These are phyloP conservation scores for Zaprionus africanus DNA, from an alignment of 1,140 invertebrate species.

Conservation along the genomic window DNA sequence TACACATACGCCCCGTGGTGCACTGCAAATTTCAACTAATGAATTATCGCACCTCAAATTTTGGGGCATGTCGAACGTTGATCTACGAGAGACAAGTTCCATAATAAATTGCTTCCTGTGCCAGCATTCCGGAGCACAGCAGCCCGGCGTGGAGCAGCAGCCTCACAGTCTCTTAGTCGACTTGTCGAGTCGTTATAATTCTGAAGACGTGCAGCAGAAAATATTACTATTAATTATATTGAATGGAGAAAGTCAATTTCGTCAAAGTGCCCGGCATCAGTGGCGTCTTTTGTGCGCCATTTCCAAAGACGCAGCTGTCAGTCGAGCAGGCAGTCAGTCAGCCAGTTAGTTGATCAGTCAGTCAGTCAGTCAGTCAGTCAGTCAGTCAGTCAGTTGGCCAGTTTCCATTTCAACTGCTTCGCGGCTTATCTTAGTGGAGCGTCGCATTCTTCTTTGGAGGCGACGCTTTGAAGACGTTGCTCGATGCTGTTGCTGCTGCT, in stretches of 20 bases:
- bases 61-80: constrained; percentile 22
- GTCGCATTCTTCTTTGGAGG: constrained; percentile 44
- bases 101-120: constrained; percentile 79
- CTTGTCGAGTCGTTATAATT: constrained; percentile 59
- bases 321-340: constrained; percentile 34
- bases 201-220: constrained; percentile 62
- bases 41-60: constrained; percentile 14
- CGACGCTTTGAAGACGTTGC: constrained; percentile 22
- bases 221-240: constrained; percentile 83
- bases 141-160: constrained; percentile 3
- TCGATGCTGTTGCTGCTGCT: constrained; percentile 8
- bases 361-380: constrained; percentile 55
- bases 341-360: not conserved
- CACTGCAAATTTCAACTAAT: constrained; percentile 63
- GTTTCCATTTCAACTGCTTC: constrained; percentile 70
- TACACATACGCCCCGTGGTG: constrained; percentile 77
- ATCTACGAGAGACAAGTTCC: constrained; percentile 32
- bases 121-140: no score
- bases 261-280: constrained; percentile 61
- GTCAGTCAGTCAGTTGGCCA: constrained; percentile 52
- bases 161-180: not conserved
- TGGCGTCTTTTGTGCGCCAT: constrained; percentile 72
- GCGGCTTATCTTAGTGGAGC: constrained; percentile 61
- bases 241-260: constrained; percentile 83
- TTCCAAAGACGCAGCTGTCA: constrained; percentile 67